Percentiles rank a stretch among this genome's conserved stretches.
Evolutionary conservation across 2,113 vertebrate species (phyloP).

Genomic region (Fulmarus glacialis): DNA sequence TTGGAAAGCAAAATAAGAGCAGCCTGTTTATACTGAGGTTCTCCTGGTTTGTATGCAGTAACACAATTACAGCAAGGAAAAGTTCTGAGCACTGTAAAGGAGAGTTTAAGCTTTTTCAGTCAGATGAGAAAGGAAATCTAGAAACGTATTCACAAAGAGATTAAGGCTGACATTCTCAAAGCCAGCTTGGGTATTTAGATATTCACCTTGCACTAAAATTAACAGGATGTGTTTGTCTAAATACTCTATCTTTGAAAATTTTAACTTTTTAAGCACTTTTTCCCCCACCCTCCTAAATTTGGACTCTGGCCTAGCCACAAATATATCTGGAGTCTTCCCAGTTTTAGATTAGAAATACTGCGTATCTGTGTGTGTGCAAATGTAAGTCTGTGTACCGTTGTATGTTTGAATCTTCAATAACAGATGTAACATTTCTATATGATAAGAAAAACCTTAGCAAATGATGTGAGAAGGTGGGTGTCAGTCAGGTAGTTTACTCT

Average conservation of each 20-base stretch:
- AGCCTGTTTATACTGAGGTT: background rate
- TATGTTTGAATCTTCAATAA: background rate
- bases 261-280: background rate
- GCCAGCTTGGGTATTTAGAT: background rate
- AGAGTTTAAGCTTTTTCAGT: background rate
- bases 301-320: background rate
- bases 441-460: background rate
- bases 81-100: background rate
- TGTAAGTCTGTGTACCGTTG: accelerated
- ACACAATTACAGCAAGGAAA: background rate
- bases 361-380: accelerated
- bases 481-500: background rate
- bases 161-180: background rate
- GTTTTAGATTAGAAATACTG: background rate
- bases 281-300: accelerated
- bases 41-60: background rate
- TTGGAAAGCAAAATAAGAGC: background rate
- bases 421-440: background rate
- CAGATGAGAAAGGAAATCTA: background rate
- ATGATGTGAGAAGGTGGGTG: background rate
- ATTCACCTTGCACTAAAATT: background rate
- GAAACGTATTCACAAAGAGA: background rate
- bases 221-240: background rate
- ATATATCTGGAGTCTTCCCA: background rate
- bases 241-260: background rate